phyloP scores from a whole-genome alignment of 2,113 vertebrate species.

The Equus quagga region DNA sequence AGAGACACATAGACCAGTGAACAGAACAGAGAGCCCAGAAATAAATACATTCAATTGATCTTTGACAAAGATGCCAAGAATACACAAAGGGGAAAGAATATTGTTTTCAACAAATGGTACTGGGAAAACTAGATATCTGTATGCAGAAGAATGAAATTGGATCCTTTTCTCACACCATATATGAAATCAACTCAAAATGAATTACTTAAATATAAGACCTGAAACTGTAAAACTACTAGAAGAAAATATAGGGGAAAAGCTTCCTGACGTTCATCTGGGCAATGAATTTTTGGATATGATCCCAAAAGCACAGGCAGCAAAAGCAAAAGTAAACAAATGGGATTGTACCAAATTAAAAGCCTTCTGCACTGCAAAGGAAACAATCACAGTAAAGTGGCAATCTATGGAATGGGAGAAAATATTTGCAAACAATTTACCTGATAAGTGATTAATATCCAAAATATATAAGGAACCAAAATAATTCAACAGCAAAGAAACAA shows the following conservation, averaged over 20 bases:
- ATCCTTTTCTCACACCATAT: not conserved
- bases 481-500: not conserved
- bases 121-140: not conserved
- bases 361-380: not conserved
- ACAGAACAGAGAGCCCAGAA: not conserved
- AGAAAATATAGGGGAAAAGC: not conserved
- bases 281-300: not conserved
- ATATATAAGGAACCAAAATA: not conserved
- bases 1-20: not conserved
- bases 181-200: not conserved
- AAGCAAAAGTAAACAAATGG: not conserved
- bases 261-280: not conserved
- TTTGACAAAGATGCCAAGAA: not conserved
- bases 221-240: not conserved
- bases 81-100: not conserved
- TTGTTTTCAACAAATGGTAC: not conserved
- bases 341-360: not conserved
- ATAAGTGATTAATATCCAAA: not conserved
- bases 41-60: not conserved
- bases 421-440: not conserved
- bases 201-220: not conserved
- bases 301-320: not conserved
- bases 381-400: not conserved
- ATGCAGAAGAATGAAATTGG: not conserved
- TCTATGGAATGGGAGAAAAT: not conserved